Evolutionary conservation across 1,140 invertebrate genomes (phyloP), one percentile per base, ranked within the genome.

Genomic region (Plodia interpunctella): DNA sequence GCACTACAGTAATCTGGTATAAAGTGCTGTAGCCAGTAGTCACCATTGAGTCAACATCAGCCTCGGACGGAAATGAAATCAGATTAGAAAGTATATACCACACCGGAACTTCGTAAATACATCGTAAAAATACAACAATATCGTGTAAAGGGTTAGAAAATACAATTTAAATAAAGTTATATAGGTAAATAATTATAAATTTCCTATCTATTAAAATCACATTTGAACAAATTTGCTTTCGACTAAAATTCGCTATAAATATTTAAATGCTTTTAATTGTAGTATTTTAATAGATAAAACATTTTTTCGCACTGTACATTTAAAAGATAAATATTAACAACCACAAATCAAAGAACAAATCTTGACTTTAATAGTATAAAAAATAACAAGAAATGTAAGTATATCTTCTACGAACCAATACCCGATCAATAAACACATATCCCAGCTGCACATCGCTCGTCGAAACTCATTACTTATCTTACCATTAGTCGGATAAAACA

Each of bases 401-500:
- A n/a, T 44, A 13, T n/a, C 13, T 44, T 44, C n/a, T 44, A 44
- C 64, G 60, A 64, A 63, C 68, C 63, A 69, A 75, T 68, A 76
- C 68, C 57, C 21, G 65, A 70, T 71, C 66, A 72, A 78, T 76
- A 76, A 74, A 71, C 75, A 13, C 19, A 66, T 59, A 58, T 62
- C 71, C 61, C 68, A 68, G 70, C 68, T 65, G 66, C 66, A 66
- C 66, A 35, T 44, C 54, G 55, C 19, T 10, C 35, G n/a, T 68
- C 66, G 59, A 57, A 59, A 74, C 58, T 78, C 77, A 78, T 82
- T 77, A 82, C 75, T 79, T 78, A 78, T 80, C 75, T 73, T 50
- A 73, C 64, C 78, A 79, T 81, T 83, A 77, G 70, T 57, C 60
- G 70, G 52, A 73, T 70, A 68, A 75, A 68, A 55, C 19, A n/a